Conservation (phyloP, 2,888 invertebrate genomes). For the Aspidapion aeneum region DNA sequence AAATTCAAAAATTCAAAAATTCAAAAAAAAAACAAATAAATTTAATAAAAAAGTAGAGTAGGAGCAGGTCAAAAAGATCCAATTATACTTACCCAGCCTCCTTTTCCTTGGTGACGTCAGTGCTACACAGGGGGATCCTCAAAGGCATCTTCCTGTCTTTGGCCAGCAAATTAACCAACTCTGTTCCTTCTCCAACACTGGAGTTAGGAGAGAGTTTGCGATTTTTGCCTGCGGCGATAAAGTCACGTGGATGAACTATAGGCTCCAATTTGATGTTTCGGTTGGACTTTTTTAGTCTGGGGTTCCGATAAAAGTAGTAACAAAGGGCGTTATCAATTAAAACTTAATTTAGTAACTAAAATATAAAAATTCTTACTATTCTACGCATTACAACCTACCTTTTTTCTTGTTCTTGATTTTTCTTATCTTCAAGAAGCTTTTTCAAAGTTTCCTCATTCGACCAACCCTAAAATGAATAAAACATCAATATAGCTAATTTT, state of each 20-base stretch:
- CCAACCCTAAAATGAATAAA: conserved; percentile 43
- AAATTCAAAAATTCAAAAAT: too few relatives aligned
- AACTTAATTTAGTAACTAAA: too few relatives aligned
- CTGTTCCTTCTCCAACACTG: conserved; percentile 55
- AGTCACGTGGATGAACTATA: conserved; percentile 28
- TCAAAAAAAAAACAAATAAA: too few relatives aligned
- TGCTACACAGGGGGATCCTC: conserved; percentile 54
- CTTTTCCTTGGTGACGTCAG: conserved; percentile 54
- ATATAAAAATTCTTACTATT: too few relatives aligned
- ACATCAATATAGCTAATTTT: background rate
- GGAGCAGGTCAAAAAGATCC: too few relatives aligned
- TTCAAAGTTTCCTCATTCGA: conserved; percentile 44
- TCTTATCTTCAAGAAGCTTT: conserved; percentile 32
- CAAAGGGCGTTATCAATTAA: too few relatives aligned
- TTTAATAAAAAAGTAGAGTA: too few relatives aligned
- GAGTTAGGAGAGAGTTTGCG: conserved; percentile 42
- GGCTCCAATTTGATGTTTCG: conserved; percentile 30
- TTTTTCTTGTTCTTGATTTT: conserved; percentile 15
- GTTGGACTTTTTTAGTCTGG: conserved; percentile 12
- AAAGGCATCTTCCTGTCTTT: conserved; percentile 57
- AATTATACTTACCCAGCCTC: conserved; percentile 47
- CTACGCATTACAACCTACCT: too few relatives aligned
- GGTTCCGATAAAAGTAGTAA: too few relatives aligned
- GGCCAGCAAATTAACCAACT: conserved; percentile 72
- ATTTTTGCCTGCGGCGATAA: conserved; percentile 29